These are phyloP conservation scores for Belgica antarctica DNA, from an alignment of 2,888 invertebrate species.

Conservation along the genomic window DNA sequence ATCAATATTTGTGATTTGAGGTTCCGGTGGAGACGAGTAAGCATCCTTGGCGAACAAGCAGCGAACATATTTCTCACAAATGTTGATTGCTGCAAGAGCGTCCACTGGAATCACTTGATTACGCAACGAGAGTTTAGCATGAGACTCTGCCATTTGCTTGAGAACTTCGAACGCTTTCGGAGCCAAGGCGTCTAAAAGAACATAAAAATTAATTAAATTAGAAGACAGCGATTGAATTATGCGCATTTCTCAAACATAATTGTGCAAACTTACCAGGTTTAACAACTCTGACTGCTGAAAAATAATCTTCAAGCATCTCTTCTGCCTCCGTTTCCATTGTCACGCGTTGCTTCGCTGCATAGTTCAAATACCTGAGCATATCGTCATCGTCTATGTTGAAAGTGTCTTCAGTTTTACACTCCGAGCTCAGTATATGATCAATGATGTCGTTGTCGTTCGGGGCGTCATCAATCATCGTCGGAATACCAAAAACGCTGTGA, in stretches of 20 bases:
- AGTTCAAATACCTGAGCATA: constrained; percentile 48
- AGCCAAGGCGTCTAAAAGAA: constrained; percentile 50
- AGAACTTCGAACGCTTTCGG: constrained; percentile 50
- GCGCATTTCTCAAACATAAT: no score
- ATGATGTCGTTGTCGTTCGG: constrained; percentile 48
- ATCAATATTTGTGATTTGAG: neutral
- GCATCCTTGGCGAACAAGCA: constrained; percentile 48
- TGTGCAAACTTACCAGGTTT: constrained; percentile 50
- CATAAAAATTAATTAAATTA: neutral
- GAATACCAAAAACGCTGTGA: constrained; percentile 54
- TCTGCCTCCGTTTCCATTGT: constrained; percentile 50
- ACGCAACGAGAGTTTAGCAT: constrained; percentile 52
- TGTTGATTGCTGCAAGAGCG: constrained; percentile 50
- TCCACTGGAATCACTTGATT: constrained; percentile 47
- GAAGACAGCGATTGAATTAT: constrained; percentile 23
- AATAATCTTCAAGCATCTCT: constrained; percentile 55
- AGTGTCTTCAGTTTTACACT: constrained; percentile 46
- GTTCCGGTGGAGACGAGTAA: constrained; percentile 22
- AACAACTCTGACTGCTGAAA: constrained; percentile 53
- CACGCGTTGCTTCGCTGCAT: constrained; percentile 48
- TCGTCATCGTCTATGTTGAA: constrained; percentile 50
- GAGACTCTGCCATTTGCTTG: constrained; percentile 52
- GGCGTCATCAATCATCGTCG: constrained; percentile 50
- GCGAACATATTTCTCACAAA: constrained; percentile 51
- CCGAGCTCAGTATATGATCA: constrained; percentile 50